Conservation (phyloP, 1,140 invertebrate species). For the Choristoneura fumiferana region DNA sequence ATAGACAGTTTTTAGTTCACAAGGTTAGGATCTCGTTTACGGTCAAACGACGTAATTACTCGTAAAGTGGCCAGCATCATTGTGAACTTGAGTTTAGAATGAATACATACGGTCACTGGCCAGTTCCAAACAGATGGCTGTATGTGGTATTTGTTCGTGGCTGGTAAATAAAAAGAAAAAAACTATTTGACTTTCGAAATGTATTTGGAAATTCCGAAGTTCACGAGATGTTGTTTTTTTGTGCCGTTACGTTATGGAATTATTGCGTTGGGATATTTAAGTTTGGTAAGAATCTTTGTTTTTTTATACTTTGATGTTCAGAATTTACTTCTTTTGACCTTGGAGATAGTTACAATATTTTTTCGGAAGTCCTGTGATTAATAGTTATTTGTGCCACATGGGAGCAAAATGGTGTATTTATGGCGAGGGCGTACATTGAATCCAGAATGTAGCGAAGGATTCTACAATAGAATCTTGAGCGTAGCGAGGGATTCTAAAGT, state of each 20-base stretch:
- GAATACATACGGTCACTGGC: neutral
- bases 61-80: constrained; percentile 12
- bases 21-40: constrained; percentile 8
- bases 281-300: constrained; percentile 39
- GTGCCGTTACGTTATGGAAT: constrained; percentile 32
- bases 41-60: constrained; percentile 1
- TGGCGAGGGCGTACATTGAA: too few relatives aligned
- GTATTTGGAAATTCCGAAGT: constrained; percentile 30
- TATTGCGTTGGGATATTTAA: constrained; percentile 35
- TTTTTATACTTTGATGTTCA: too few relatives aligned
- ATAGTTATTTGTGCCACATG: too few relatives aligned
- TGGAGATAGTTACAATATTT: too few relatives aligned
- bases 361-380: too few relatives aligned
- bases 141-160: neutral
- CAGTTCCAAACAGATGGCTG: neutral
- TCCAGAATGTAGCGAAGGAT: too few relatives aligned
- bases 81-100: neutral
- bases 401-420: too few relatives aligned
- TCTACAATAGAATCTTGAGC: too few relatives aligned
- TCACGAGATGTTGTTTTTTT: constrained; percentile 38
- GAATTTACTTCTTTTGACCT: too few relatives aligned
- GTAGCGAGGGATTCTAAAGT: too few relatives aligned
- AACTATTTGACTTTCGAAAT: constrained; percentile 7
- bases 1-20: constrained; percentile 4
- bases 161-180: neutral